Evolutionary conservation across 2,797 vertebrate genomes (phyloP).

Genomic region (Rhabdophis nuchalis): DNA sequence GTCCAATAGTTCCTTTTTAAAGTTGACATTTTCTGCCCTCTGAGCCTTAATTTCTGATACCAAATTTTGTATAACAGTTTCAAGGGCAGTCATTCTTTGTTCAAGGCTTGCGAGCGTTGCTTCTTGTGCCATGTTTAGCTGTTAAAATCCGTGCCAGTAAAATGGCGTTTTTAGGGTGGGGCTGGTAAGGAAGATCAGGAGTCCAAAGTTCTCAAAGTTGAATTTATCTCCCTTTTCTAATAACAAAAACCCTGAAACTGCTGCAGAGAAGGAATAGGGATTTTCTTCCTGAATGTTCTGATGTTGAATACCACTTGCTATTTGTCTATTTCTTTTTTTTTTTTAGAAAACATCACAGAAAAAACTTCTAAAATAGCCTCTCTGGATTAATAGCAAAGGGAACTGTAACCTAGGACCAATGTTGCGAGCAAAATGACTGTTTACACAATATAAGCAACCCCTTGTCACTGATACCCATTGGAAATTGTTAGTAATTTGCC

Average conservation of each 20-base stretch:
- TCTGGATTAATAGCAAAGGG: neutral
- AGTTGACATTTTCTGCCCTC: too few species aligned
- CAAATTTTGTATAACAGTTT: too few species aligned
- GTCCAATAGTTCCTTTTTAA: too few species aligned
- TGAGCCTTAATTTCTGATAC: too few species aligned
- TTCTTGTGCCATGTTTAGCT: too few species aligned
- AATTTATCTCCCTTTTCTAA: neutral
- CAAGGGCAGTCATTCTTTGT: too few species aligned
- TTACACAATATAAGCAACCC: neutral
- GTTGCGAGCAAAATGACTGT: neutral
- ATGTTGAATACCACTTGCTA: neutral
- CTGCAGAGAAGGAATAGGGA: neutral
- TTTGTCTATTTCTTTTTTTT: neutral
- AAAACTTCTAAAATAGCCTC: neutral
- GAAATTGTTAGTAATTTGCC: neutral
- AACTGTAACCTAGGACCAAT: neutral
- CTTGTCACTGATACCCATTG: neutral
- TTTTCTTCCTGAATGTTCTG: neutral
- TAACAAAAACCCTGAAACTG: neutral
- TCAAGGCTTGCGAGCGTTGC: too few species aligned
- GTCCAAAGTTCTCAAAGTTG: too few species aligned
- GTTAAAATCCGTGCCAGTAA: too few species aligned
- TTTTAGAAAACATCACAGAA: neutral
- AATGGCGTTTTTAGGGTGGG: too few species aligned
- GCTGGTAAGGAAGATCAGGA: too few species aligned